A percentile compares a stretch with the other conserved stretches of the same genome.
Conservation (phyloP, 2,113 vertebrate genomes). For the Morone saxatilis region DNA sequence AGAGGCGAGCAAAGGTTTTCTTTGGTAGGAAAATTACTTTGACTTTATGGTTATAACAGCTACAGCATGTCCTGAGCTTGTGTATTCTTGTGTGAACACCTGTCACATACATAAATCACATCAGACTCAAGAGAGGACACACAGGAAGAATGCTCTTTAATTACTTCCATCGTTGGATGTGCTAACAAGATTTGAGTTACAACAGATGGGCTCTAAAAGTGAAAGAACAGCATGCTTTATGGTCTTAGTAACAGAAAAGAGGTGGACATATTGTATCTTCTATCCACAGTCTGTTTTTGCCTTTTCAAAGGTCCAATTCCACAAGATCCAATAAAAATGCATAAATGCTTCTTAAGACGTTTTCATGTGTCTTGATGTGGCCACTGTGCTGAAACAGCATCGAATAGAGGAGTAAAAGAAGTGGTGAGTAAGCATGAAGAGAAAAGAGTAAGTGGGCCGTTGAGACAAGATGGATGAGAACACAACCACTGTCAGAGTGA, state of each 20-base stretch:
- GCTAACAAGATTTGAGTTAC: slow-evolving; percentile 54
- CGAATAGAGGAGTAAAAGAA: slow-evolving; percentile 5
- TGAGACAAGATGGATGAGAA: slow-evolving; percentile 22
- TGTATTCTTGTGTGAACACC: slow-evolving; percentile 51
- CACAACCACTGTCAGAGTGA: slow-evolving; percentile 8
- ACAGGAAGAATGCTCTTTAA: slow-evolving; percentile 40
- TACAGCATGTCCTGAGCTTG: slow-evolving; percentile 24
- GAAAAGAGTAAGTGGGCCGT: not conserved
- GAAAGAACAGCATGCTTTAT: slow-evolving; percentile 20
- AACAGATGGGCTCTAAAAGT: slow-evolving; percentile 35
- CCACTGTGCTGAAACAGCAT: not conserved
- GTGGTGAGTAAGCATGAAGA: slow-evolving; percentile 2
- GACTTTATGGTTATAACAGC: slow-evolving; percentile 40
- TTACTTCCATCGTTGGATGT: slow-evolving; percentile 29
- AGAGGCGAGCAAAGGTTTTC: slow-evolving; percentile 38
- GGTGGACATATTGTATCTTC: not conserved
- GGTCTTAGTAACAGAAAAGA: slow-evolving; percentile 19
- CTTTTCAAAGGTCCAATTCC: not conserved
- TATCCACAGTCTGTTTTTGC: not conserved
- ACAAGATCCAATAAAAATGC: slow-evolving; percentile 15
- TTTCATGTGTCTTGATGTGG: not conserved
- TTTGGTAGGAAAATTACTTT: slow-evolving; percentile 29
- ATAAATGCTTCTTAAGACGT: not conserved
- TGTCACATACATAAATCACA: slow-evolving; percentile 69
- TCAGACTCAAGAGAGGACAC: slow-evolving; percentile 50